Evolutionary conservation across 2,113 vertebrate genomes (phyloP).

Genomic region (Steatornis caripensis): DNA sequence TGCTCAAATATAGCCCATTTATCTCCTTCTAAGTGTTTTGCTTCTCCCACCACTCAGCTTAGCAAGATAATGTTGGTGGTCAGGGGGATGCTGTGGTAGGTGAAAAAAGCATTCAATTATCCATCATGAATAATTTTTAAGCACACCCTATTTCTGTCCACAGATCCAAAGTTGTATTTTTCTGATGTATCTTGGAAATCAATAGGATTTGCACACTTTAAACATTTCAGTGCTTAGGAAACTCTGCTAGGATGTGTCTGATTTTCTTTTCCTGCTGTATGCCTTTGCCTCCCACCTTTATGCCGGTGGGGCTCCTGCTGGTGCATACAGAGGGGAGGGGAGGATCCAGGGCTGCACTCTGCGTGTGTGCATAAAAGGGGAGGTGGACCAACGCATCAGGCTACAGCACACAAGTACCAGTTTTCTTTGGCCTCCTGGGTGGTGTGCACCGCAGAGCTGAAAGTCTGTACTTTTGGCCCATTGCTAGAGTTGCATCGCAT

Average conservation of each 20-base stretch:
- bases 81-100: not conserved
- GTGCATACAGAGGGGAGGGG: not conserved
- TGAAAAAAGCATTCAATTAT: not conserved
- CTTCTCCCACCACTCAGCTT: constrained; percentile 21
- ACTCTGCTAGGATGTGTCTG: not conserved
- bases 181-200: not conserved
- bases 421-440: not conserved
- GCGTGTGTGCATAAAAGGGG: not conserved
- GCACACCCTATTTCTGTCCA: not conserved
- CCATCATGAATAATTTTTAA: not conserved
- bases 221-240: not conserved
- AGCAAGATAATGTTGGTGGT: not conserved
- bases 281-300: not conserved
- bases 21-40: constrained; percentile 21
- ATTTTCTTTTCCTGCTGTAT: not conserved
- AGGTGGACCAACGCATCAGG: not conserved
- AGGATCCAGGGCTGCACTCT: not conserved
- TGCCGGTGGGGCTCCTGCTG: not conserved
- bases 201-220: not conserved
- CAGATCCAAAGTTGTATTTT: not conserved
- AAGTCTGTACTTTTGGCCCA: not conserved
- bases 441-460: not conserved
- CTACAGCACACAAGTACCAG: not conserved
- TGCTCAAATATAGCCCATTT: not conserved
- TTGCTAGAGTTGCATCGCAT: not conserved